These are phyloP conservation scores for Charanyca ferruginea DNA, from an alignment of 2,888 invertebrate genomes.

Conservation along the genomic window DNA sequence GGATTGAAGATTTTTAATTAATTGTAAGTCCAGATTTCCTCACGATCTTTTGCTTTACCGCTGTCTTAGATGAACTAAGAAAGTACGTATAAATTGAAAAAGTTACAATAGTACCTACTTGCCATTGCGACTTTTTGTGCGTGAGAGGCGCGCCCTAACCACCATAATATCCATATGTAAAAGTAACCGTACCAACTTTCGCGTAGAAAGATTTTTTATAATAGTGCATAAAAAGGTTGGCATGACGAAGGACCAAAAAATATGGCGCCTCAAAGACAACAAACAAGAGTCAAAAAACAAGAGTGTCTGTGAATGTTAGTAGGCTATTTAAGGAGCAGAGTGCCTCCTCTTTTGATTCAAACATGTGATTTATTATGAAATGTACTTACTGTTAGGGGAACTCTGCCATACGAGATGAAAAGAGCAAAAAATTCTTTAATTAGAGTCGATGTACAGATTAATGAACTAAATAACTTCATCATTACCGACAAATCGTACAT, in stretches of 20 bases:
- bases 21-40: too few relatives aligned
- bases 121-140: too few relatives aligned
- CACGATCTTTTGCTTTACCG: too few relatives aligned
- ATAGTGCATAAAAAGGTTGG: constrained; percentile 14
- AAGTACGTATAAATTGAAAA: too few relatives aligned
- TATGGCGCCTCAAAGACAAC: constrained; percentile 23
- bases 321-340: constrained; percentile 12
- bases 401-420: not conserved
- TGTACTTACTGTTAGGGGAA: not conserved
- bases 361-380: not conserved
- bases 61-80: too few relatives aligned
- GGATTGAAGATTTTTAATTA: too few relatives aligned
- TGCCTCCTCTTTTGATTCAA: constrained; percentile 1
- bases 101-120: too few relatives aligned
- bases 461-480: not conserved
- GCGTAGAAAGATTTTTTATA: not conserved
- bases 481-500: not conserved
- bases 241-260: constrained; percentile 16
- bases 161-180: not conserved
- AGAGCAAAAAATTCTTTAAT: not conserved
- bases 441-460: not conserved
- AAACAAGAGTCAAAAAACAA: constrained; percentile 28
- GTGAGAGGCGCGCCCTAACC: too few relatives aligned
- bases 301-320: constrained; percentile 20
- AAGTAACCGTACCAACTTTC: constrained; percentile 6